phyloP scores from a whole-genome alignment of 1,140 invertebrate species.

The Hylaeus volcanicus region DNA sequence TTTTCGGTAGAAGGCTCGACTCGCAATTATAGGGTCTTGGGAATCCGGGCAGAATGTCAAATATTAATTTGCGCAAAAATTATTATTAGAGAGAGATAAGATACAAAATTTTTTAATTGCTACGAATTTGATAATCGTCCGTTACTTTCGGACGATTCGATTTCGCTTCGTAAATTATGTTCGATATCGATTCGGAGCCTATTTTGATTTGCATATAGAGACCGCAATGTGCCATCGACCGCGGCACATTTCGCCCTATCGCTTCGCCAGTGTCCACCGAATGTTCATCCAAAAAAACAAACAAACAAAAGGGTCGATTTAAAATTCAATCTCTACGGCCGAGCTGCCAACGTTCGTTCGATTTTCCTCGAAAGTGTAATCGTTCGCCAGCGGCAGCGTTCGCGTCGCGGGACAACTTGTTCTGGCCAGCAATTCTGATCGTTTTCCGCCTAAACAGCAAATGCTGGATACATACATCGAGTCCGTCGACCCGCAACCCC shows the following conservation, averaged over 20 bases:
- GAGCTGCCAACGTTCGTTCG: not conserved
- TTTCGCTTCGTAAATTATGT: slow-evolving; percentile 48
- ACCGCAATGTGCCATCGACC: slow-evolving; percentile 60
- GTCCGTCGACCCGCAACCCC: not conserved
- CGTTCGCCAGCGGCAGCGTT: slow-evolving; percentile 22
- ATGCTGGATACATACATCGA: not conserved
- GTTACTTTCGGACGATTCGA: not conserved
- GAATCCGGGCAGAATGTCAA: too few species aligned
- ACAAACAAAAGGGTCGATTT: not conserved
- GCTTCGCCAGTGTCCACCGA: not conserved
- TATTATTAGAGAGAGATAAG: too few species aligned
- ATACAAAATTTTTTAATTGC: too few species aligned
- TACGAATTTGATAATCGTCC: too few species aligned
- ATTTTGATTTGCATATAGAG: slow-evolving; percentile 65
- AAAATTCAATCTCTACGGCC: not conserved
- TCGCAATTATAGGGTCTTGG: too few species aligned
- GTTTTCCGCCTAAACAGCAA: slow-evolving; percentile 37
- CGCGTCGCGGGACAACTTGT: not conserved
- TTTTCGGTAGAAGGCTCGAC: too few species aligned
- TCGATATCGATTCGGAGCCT: slow-evolving; percentile 50
- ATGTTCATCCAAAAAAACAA: not conserved
- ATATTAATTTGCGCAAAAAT: too few species aligned
- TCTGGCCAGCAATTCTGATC: slow-evolving; percentile 35
- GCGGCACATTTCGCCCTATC: slow-evolving; percentile 32
- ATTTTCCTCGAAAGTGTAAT: slow-evolving; percentile 2